Percentiles rank a stretch among this genome's conserved stretches.
Evolutionary conservation across 2,888 invertebrate genomes (phyloP).

Genomic region (Drosophila rellima): DNA sequence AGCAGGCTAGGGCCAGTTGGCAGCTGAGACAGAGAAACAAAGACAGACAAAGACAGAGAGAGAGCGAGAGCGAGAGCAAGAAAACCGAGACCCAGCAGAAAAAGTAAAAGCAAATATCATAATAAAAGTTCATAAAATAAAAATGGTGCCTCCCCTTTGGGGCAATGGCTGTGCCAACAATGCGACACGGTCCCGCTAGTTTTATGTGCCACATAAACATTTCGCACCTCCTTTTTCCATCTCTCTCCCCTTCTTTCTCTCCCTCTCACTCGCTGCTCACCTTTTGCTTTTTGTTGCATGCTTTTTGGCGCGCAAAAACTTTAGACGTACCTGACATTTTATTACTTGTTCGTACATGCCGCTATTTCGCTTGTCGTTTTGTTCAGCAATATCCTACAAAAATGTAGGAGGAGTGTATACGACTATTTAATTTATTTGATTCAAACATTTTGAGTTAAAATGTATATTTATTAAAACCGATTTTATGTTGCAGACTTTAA

Average conservation of each 20-base stretch:
- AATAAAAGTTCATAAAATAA: constrained; percentile 77
- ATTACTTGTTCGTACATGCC: constrained; percentile 63
- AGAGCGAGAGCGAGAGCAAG: neutral
- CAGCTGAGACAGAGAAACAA: constrained; percentile 5
- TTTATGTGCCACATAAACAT: constrained; percentile 77
- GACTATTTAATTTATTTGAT: neutral
- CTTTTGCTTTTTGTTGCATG: constrained; percentile 48
- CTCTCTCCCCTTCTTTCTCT: neutral
- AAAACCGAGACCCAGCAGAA: constrained; percentile 7
- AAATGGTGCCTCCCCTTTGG: constrained; percentile 52
- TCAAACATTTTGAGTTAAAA: neutral
- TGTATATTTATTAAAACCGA: neutral
- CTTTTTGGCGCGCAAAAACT: constrained; percentile 79
- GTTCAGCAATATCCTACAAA: constrained; percentile 24
- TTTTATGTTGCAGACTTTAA: neutral
- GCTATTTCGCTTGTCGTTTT: constrained; percentile 27
- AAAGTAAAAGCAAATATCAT: constrained; percentile 62
- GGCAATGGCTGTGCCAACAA: constrained; percentile 53
- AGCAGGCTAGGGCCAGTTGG: constrained; percentile 7
- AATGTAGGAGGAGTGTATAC: neutral
- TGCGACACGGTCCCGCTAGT: constrained; percentile 73
- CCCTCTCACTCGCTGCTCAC: constrained; percentile 4
- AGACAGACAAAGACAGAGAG: too few species aligned
- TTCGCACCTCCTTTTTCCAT: constrained; percentile 36
- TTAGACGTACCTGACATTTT: constrained; percentile 62